Base-by-base conservation (phyloP, 1,140 invertebrate species). In the Polypedilum vanderplanki region DNA sequence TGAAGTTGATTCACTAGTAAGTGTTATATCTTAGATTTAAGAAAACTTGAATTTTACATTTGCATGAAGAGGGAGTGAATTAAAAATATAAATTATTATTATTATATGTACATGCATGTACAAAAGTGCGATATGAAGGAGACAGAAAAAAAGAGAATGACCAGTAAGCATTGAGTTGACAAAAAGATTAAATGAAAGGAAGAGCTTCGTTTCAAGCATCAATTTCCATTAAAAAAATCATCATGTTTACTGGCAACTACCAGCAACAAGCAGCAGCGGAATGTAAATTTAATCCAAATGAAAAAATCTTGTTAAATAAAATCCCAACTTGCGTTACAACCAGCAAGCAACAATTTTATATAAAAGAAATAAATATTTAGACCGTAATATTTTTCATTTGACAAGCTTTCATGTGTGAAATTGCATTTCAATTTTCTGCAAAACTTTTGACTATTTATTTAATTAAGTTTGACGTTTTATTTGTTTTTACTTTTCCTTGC, bases 1-100 rank as follows among this genome's bases (percentile, higher is more conserved):
- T 81, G 96, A 98, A 90, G 93, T 98, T 85, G 96, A 98, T 87
- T 96, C 94, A 87, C 89, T 98, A 89, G 95, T 98, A 89, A 97
- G 94, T 95, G 86, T 81, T 9, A 41, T 75, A 74, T 70, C 65
- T 70, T 22, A 22, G 46, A 57, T 57, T 57, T 57, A n/a, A 57
- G 15, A 57, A 57, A 57, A 57, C 46, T 57, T 57, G n/a, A 57
- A 57, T 57, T 57, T 57, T n/a, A 57, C 15, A n/a, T 57, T 57
- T 57, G 46, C 46, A 57, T 46, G n/a, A n/a, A 33, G 24, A 33
- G 5, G 24, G 24, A 33, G 24, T 3, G 24, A 33, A 33, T 33
- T 33, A 33, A 33, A 33, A 33, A 33, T 33, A 33, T 33, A 33
- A 33, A 57, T 57, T 57, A 57, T 57, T n/a, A 12, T n/a, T 57